Base-by-base conservation (phyloP, 2,888 invertebrate genomes). In the Troides helena region DNA sequence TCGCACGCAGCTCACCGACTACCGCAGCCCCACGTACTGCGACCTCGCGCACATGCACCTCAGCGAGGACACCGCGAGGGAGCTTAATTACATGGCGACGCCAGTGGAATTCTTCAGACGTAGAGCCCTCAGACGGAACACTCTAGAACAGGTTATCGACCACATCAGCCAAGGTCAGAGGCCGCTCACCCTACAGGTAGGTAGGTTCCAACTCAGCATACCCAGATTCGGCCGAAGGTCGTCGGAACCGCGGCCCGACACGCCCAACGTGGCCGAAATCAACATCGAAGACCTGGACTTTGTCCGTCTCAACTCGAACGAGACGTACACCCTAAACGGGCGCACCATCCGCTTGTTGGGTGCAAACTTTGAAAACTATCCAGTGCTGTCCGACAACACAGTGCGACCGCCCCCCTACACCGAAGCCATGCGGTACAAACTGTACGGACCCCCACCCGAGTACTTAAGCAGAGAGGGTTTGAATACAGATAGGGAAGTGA, bases 391-490 rank as follows among this genome's bases (percentile, higher is more conserved):
- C 25, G 80, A 79, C 39, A 79, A 78, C 0, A 77, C 76, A 4
- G 72, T 70, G 0, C 67, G 86, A 1, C 92, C 92, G 0, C 93
- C 93, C 0, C 88, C 92, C 0, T 92, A 92, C 64, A 87, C 83
- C 0, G 92, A 92, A 62, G 88, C 89, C 0, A 84, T 90, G 78
- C 75, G 92, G 0, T 86, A 87, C 68, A 92, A 92, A 56, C 72
- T 83, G 4, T 86, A 85, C 59, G 93, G 93, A 0, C 93, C 93
- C 0, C 93, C 93, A 0, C 93, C 93, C 0, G 86, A 88, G 5
- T 89, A 90, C 70, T 61, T 88, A 0, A 86, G 88, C 36, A 74
- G 89, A 0, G 90, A 89, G 18, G 81, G 79, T 0, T 70, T 90
- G 0, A 81, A 87, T 43, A 68, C 72, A 25, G 71, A 69, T 46